Evolutionary conservation across 2,888 invertebrate genomes (phyloP), one percentile per base, ranked within the genome.

Genomic region (Campoplex capitator): DNA sequence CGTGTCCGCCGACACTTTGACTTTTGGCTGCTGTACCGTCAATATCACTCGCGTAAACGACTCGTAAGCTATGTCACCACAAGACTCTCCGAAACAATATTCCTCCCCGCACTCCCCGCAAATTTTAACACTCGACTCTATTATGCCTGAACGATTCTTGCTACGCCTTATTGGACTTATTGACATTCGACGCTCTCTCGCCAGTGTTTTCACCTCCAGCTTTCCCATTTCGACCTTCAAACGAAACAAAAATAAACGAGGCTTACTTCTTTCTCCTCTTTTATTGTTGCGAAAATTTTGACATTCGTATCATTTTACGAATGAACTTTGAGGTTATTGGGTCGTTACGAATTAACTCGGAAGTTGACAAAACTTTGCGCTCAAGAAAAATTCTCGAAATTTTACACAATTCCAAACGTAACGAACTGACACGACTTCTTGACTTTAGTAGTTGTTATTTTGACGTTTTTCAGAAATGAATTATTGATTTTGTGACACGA

Each of bases 101-200:
- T 98, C 98, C 94, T 98, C 98, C 8, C 97, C 97, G 91, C 98
- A 98, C 92, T 98, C 97, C 0, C 95, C 94, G 93, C 98, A 98
- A 78, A 97, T 96, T 79, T 97, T 95, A 51, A 97, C 96, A 89
- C 97, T 96, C 35, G 97, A 97, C 94, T 98, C 98, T 45, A 97
- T 96, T 84, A 98, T 97, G 18, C 98, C 98, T 0, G 97, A 96
- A 88, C 97, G 97, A 92, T 97, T 98, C 94, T 98, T 98, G n/a
- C 96, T 96, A 92, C 97, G 97, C 91, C 96, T 96, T 94, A 97
- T 96, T 51, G 96, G 96, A 92, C 97, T 97, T 85, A 96, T 95
- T 11, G 96, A 95, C 68, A 96, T 95, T 81, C 97, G 95, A 92
- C 97, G 97, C 90, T 98, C 98, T 84, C 95, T 95, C 16, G 96